phyloP scores from a whole-genome alignment of 2,888 invertebrate genomes.

The Helobdella robusta region DNA sequence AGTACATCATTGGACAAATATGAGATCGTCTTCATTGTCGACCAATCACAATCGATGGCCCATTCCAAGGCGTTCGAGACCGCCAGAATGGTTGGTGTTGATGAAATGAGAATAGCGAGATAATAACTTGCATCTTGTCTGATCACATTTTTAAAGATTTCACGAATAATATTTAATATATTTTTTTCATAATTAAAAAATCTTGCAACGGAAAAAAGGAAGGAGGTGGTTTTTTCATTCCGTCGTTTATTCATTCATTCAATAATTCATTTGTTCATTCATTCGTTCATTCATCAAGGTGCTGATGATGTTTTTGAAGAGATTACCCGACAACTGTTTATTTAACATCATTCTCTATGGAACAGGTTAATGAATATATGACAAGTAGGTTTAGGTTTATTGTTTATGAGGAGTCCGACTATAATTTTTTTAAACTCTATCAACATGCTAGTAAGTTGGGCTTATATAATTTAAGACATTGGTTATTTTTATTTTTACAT shows the following conservation, averaged over 20 bases:
- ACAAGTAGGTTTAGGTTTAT: neutral
- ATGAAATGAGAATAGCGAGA: too few relatives aligned
- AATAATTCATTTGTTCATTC: too few relatives aligned
- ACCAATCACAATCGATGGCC: conserved; percentile 51
- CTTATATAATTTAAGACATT: neutral
- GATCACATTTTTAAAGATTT: too few relatives aligned
- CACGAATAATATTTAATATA: too few relatives aligned
- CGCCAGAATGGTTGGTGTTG: too few relatives aligned
- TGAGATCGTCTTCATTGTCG: conserved; percentile 47
- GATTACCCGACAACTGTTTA: conserved; percentile 42
- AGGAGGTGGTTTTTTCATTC: too few relatives aligned
- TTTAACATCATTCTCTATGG: conserved; percentile 52
- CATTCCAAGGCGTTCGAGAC: conserved; percentile 38
- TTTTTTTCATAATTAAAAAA: too few relatives aligned
- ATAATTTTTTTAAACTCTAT: neutral
- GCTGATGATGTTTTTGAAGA: conserved; percentile 42
- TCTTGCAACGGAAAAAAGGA: too few relatives aligned
- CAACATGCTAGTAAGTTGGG: neutral
- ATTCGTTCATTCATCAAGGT: too few relatives aligned
- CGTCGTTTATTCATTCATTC: too few relatives aligned
- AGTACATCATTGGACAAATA: conserved; percentile 38
- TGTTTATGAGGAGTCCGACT: neutral
- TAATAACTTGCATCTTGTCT: too few relatives aligned
- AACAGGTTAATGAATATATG: conserved; percentile 36
- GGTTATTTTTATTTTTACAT: neutral